Base-by-base conservation (phyloP, 30 jellyfish, hydroid and myxozoan genomes). In the Catostylus mosaicus region DNA sequence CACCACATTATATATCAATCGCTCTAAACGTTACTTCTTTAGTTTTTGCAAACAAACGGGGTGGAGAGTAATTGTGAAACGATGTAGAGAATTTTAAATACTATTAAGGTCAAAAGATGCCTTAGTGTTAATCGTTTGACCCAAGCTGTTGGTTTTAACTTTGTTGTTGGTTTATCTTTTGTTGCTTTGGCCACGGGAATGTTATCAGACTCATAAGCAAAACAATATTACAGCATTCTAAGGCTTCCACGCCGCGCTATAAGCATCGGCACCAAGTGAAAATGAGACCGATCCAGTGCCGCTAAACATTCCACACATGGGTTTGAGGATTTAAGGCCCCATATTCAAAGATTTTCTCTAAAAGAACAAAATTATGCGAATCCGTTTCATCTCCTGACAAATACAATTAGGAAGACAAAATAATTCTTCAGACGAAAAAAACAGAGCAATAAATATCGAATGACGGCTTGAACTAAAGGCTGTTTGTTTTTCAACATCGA, bases 121-220 rank as follows among this genome's bases (percentile, higher is more conserved):
- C 78, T 43, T 43, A 57, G 59, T 66, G 12, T 43, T 66, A 66
- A 66, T 66, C 59, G 57, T 23, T 66, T 66, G 78, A 66, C 78
- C 57, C 31, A 22, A 33, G 33, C 78, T 52, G 23, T n/a, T 20
- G 29, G 7, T n/a, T 20, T 10, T 20, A 26, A 10, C 67, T 52
- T 52, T 16, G 54, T 14, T 40, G 54, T 40, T 7, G 54, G 11
- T 40, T 40, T 14, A 7, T 10, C 24, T 26, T 3, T 52, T 52
- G 27, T 52, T 16, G 67, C 67, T 4, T n/a, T 4, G 19, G 29
- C 67, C 67, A 52, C 67, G 67, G 19, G 67, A 52, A 52, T 52
- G 67, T 20, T 10, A 52, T 52, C 67, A 10, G 67, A 52, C 29
- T 40, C 54, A 7, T 3, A 52, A 3, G 27, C 3, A 20, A 52